Evolutionary conservation across 2,113 vertebrate genomes (phyloP).

Genomic region (Arenaria interpres): DNA sequence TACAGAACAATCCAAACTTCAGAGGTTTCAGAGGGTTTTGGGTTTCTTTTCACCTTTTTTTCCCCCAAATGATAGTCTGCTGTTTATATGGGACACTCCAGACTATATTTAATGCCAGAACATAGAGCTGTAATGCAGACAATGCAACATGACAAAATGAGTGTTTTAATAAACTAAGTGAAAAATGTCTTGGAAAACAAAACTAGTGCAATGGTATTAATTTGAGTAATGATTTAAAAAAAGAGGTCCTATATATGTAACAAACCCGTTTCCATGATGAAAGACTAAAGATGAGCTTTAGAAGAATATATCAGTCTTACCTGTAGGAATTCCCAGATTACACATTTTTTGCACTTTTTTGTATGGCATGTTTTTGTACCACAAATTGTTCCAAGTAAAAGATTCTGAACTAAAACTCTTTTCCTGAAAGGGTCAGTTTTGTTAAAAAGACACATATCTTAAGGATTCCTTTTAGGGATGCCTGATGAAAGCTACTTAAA

Average conservation of each 20-base stretch:
- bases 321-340: not conserved
- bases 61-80: not conserved
- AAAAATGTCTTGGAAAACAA: not conserved
- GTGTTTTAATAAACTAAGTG: not conserved
- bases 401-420: not conserved
- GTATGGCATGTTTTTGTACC: not conserved
- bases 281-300: not conserved
- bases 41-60: not conserved
- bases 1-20: not conserved
- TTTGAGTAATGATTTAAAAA: not conserved
- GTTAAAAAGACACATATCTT: not conserved
- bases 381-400: not conserved
- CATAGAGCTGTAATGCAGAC: not conserved
- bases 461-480: not conserved
- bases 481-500: not conserved
- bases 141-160: not conserved
- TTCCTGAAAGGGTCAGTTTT: not conserved
- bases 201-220: not conserved
- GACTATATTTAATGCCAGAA: not conserved
- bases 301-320: not conserved
- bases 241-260: not conserved
- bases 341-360: not conserved
- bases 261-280: not conserved
- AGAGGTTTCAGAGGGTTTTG: not conserved
- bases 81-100: not conserved